Evolutionary conservation across 2,113 vertebrate genomes (phyloP), one percentile per base, ranked within the genome.

Genomic region (Carlito syrichta): DNA sequence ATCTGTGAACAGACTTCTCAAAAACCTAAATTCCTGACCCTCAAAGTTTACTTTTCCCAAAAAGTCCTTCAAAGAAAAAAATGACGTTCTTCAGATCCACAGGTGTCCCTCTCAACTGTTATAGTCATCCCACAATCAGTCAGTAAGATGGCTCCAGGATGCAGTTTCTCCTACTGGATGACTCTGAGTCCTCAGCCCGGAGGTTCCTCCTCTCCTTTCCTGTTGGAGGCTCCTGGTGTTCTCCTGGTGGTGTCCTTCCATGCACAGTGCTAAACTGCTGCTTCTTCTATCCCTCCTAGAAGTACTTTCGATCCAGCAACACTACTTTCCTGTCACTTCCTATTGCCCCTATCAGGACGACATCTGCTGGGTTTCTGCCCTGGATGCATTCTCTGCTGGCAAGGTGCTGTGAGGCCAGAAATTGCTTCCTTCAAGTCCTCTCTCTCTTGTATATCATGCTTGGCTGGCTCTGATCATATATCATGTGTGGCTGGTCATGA

Each of bases 161-260:
- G 8, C 35, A 22, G 22, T 30, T 8, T 35, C 73, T 86, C 38
- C 54, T 43, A 9, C 0, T 0, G 19, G 23, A 23, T 30, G 60
- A 16, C 40, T 54, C 11, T 38, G 78, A 52, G 22, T 23, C 43
- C 62, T 20, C 1, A 4, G 0, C 8, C 25, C 35, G 52, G 50
- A n/a, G 62, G 1, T 2, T 58, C 43, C 38, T 66, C 79, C 35
- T 11, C 8, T 0, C 3, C 5, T 35, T 62, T 73, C n/a, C 38
- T 30, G 16, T 0, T 1, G 8, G 14, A 43, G 25, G 22, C 7
- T 52, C 9, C 12, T 12, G 12, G 7, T n/a, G 35, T 16, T 69
- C 35, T 56, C 17, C 20, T 25, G 9, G 9, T 27, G 40, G 60
- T 22, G 2, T 3, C 45, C 40, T 5, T 20, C 11, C 2, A 1